A percentile compares a stretch with the other conserved stretches of the same genome.
phyloP scores from a whole-genome alignment of 2,888 invertebrate species.

The Drosophila koepferae region DNA sequence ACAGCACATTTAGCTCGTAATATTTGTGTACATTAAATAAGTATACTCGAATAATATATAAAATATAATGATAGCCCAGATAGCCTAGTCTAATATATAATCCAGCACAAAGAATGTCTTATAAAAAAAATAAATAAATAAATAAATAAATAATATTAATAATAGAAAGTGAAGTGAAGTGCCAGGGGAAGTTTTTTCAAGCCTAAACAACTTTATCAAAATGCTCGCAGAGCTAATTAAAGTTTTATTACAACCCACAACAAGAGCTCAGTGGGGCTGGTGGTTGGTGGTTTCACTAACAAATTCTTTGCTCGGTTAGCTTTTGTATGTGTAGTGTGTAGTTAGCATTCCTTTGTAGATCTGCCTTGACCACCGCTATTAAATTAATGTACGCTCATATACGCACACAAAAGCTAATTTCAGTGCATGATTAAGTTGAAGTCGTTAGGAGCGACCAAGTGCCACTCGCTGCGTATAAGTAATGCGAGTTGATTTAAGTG shows the following conservation, averaged over 20 bases:
- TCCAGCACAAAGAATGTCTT: neutral
- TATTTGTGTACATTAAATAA: constrained; percentile 32
- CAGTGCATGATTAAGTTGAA: constrained; percentile 77
- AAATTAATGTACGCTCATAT: constrained; percentile 76
- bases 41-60: constrained; percentile 21
- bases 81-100: neutral
- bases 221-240: constrained; percentile 43
- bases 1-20: constrained; percentile 22
- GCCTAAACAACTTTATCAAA: neutral
- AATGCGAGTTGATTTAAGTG: constrained; percentile 68
- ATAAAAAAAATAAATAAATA: neutral
- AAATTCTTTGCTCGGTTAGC: constrained; percentile 20
- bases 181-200: no score
- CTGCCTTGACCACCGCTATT: constrained; percentile 62
- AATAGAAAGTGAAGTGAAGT: no score
- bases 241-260: constrained; percentile 32
- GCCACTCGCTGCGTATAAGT: constrained; percentile 77
- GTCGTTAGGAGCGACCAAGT: constrained; percentile 74
- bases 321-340: no score
- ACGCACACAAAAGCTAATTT: constrained; percentile 78
- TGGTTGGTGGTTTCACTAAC: constrained; percentile 5
- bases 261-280: constrained; percentile 18
- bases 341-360: constrained; percentile 7
- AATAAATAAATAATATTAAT: neutral
- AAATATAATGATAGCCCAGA: constrained; percentile 32